Evolutionary conservation across 2,113 vertebrate genomes (phyloP), one percentile per base, ranked within the genome.

Genomic region (Pterophyllum scalare): DNA sequence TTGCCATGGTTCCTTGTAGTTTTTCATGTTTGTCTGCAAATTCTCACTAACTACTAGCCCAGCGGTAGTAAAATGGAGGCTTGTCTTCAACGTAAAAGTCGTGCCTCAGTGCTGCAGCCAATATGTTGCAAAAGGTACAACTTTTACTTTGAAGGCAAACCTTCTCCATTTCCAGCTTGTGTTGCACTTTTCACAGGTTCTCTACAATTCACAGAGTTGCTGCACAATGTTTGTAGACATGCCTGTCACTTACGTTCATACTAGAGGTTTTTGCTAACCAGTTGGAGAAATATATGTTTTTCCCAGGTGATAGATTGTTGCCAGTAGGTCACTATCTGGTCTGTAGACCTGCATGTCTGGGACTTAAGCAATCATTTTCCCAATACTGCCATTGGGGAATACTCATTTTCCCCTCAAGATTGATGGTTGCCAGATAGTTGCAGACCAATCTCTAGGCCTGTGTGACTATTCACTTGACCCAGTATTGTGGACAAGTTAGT

Each of bases 391-490:
- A 65, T 43, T 6, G 24, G 0, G 15, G n/a, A 65, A 65, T 65
- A 65, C n/a, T 17, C 0, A 65, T 43, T 65, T 65, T 43, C 43
- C 4, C 24, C 14, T 24, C 7, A 43, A 35, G 2, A 43, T n/a
- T 65, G 38, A 2, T 65, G 62, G 38, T 43, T 65, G 40, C 24
- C 62, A 65, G 62, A 65, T 43, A 7, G 7, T 65, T 65, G 62
- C 62, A 65, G 62, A 65, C 62, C 35, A 65, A 13, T 64, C 35
- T 65, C 35, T 65, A 65, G 62, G 35, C 62, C n/a, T 65, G n/a
- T 15, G 35, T 35, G n/a, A 12, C 8, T 40, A 40, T 35, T 13
- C 62, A 43, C 62, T 40, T 24, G 61, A 65, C 13, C 61, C 62
- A 24, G 3, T 40, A 65, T 65, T 7, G 35, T 13, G 40, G 35